phyloP scores from a whole-genome alignment of 2,888 invertebrate genomes.

The Incurvaria masculella region DNA sequence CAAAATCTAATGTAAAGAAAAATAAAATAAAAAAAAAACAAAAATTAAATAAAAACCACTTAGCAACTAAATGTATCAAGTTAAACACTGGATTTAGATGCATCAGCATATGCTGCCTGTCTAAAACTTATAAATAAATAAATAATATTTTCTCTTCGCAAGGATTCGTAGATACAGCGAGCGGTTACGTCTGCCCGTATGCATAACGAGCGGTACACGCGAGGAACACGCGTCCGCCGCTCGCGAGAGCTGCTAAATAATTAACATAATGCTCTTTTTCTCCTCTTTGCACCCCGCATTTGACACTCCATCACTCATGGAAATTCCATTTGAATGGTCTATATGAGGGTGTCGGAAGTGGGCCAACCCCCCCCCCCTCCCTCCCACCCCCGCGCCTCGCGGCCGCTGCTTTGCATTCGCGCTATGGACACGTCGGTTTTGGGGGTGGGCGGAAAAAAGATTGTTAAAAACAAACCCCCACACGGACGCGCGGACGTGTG shows the following conservation, averaged over 20 bases:
- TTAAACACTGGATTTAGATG: too few species aligned
- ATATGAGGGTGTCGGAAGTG: constrained; percentile 36
- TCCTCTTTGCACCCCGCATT: constrained; percentile 54
- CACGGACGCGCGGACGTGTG: constrained; percentile 40
- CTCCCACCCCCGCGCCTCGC: constrained; percentile 4
- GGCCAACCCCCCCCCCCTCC: neutral
- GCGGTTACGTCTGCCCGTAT: too few species aligned
- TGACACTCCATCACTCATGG: constrained; percentile 59
- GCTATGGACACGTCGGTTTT: constrained; percentile 53
- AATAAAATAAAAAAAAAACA: too few species aligned
- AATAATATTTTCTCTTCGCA: too few species aligned
- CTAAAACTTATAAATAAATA: too few species aligned
- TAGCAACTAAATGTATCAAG: too few species aligned
- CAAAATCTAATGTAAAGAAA: too few species aligned
- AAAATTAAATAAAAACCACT: too few species aligned
- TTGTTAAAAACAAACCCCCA: constrained; percentile 53
- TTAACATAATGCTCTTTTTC: constrained; percentile 56
- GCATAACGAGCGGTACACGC: constrained; percentile 6
- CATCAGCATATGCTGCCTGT: too few species aligned
- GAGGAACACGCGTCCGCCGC: constrained; percentile 28
- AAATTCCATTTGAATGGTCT: constrained; percentile 57
- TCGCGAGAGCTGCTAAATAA: constrained; percentile 40
- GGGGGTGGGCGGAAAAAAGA: constrained; percentile 50
- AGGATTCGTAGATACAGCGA: too few species aligned
- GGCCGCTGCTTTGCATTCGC: constrained; percentile 52